phyloP scores from a whole-genome alignment of 2,113 vertebrate genomes.

The Pseudopodoces humilis region DNA sequence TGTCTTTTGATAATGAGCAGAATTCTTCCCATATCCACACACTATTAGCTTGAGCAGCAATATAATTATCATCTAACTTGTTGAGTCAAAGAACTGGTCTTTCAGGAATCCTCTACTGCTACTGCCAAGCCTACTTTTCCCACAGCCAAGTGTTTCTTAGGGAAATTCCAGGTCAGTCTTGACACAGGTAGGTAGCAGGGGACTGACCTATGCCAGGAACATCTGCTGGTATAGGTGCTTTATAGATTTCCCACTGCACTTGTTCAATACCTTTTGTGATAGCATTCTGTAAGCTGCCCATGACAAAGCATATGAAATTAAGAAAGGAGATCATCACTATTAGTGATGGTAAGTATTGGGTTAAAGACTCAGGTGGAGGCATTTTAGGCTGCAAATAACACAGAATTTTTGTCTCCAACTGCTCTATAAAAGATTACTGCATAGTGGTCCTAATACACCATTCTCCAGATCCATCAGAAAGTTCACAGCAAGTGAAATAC shows the following conservation, averaged over 20 bases:
- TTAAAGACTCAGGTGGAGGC: background rate
- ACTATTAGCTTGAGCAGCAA: background rate
- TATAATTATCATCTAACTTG: conserved; percentile 26
- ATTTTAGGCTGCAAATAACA: background rate
- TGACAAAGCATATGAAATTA: background rate
- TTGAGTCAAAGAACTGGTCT: conserved; percentile 52
- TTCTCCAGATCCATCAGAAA: background rate
- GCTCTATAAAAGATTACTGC: background rate
- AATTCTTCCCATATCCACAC: conserved; percentile 17
- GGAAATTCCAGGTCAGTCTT: background rate
- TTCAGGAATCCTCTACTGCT: conserved; percentile 29
- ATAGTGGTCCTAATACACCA: background rate
- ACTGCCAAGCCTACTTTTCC: background rate
- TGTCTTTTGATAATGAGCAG: conserved; percentile 24
- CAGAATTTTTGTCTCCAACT: background rate
- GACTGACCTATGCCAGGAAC: background rate
- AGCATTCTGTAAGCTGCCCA: background rate
- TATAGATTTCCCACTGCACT: background rate
- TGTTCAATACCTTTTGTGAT: background rate
- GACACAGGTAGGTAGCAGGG: background rate
- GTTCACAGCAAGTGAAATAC: background rate
- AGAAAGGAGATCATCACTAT: background rate
- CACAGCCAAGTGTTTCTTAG: background rate
- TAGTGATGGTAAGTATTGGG: background rate
- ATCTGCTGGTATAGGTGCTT: background rate